Evolutionary conservation across 2,888 invertebrate genomes (phyloP), one percentile per base, ranked within the genome.

Genomic region (Chrysolina americana): DNA sequence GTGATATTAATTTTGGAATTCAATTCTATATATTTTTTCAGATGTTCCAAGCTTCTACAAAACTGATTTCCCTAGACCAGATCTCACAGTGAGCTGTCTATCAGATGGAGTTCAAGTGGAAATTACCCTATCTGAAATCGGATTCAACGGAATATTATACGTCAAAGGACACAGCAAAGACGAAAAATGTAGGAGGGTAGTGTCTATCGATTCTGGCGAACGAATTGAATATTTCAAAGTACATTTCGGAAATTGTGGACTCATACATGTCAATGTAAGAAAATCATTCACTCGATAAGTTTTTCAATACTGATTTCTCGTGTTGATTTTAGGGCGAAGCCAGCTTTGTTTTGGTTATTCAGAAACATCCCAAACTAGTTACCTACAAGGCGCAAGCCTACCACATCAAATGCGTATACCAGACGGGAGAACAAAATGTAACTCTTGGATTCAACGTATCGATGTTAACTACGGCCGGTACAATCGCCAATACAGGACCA

Each of bases 331-430:
- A 95, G 94, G 97, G 97, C 68, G 92, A 96, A 86, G 97, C 97
- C 28, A 96, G 95, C 86, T 98, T 97, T 87, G 95, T 98, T 1
- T 90, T 98, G 59, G 97, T 98, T 28, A 96, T 98, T 86, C 98
- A 98, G 87, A 96, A 97, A 89, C 98, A 98, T 92, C 97, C 97
- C 0, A 96, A 96, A 89, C 91, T 98, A 69, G 94, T 98, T 68
- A 98, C 98, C 0, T 96, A 95, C 87, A 95, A 96, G 85, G 97
- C 98, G 6, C 96, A 97, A 87, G 98, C 98, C 1, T 98, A 98
- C 89, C 96, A 98, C 88, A 96, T 98, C 79, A 96, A 96, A 87
- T 98, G 98, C 87, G 94, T 97, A 71, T 98, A 98, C 87, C 96
- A 97, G 87, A 97, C 96, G 0, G 97, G 96, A 76, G 96, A 96